These are phyloP conservation scores for Muscicapa striata DNA, from an alignment of 2,797 vertebrate genomes.

Conservation along the genomic window DNA sequence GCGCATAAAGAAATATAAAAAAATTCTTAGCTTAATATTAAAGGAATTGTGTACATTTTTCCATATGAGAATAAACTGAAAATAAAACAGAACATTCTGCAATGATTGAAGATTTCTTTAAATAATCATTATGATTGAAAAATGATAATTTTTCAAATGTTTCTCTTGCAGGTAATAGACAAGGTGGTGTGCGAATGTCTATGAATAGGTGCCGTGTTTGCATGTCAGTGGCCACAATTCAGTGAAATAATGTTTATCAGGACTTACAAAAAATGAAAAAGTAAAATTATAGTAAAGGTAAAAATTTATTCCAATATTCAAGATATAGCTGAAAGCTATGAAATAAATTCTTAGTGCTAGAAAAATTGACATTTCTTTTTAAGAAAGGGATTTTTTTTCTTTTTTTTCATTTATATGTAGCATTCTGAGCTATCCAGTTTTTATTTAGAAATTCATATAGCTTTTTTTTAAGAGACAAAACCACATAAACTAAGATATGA, in stretches of 20 bases:
- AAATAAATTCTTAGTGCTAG: not conserved
- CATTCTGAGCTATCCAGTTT: not conserved
- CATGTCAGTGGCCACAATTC: not conserved
- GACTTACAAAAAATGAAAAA: not conserved
- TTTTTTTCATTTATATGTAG: not conserved
- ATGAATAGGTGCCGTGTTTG: not conserved
- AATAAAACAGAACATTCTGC: not conserved
- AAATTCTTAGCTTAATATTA: not conserved
- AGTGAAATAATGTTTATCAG: not conserved
- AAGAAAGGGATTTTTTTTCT: not conserved
- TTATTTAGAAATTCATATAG: not conserved
- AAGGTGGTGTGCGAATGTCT: not conserved
- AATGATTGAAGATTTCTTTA: not conserved
- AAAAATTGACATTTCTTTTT: not conserved
- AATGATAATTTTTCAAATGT: not conserved
- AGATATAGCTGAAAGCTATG: not conserved
- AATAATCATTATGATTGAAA: not conserved
- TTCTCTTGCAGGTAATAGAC: not conserved
- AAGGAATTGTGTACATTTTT: not conserved
- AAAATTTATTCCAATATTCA: not conserved
- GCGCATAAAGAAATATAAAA: not conserved
- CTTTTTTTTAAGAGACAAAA: not conserved
- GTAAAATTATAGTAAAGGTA: not conserved
- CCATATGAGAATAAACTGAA: not conserved
- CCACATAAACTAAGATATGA: not conserved